A percentile compares a stretch with the other conserved stretches of the same genome.
Conservation (phyloP, 2,113 vertebrate genomes). For the Megaceryle maxima region DNA sequence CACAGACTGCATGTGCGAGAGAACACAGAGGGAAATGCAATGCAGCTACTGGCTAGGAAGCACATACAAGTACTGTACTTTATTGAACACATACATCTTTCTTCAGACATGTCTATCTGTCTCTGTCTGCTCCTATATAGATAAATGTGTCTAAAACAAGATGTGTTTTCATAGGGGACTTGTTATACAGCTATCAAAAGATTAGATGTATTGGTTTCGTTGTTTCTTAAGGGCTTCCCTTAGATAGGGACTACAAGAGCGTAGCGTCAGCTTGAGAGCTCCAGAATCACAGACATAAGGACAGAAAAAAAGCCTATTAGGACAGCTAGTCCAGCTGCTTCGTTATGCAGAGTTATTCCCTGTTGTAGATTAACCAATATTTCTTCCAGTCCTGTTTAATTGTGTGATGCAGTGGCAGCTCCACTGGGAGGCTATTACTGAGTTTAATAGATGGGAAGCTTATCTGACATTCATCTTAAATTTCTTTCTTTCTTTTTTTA, state of each 20-base stretch:
- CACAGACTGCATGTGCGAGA: not conserved
- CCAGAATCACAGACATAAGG: not conserved
- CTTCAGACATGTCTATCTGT: conserved; percentile 44
- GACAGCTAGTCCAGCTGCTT: conserved; percentile 24
- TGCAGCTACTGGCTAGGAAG: conserved; percentile 21
- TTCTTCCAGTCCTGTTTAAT: conserved; percentile 60
- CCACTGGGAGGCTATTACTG: conserved; percentile 50
- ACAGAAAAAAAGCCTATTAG: not conserved
- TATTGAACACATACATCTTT: conserved; percentile 44
- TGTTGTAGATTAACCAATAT: conserved; percentile 51
- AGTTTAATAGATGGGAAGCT: conserved; percentile 58
- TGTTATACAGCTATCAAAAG: conserved; percentile 55
- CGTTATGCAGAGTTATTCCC: conserved; percentile 52
- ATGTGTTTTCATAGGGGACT: conserved; percentile 51
- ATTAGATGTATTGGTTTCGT: conserved; percentile 37
- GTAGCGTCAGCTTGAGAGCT: not conserved
- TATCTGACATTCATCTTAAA: conserved; percentile 65
- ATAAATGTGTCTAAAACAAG: conserved; percentile 59
- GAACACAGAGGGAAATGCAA: not conserved
- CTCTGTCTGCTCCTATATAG: conserved; percentile 40
- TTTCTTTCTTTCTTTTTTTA: conserved; percentile 41
- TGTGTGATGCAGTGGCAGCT: conserved; percentile 27
- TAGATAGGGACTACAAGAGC: not conserved
- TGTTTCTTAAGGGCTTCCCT: conserved; percentile 44
- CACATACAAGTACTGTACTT: conserved; percentile 9